phyloP scores from a whole-genome alignment of 2,113 vertebrate species.

The Paramormyrops kingsleyae region DNA sequence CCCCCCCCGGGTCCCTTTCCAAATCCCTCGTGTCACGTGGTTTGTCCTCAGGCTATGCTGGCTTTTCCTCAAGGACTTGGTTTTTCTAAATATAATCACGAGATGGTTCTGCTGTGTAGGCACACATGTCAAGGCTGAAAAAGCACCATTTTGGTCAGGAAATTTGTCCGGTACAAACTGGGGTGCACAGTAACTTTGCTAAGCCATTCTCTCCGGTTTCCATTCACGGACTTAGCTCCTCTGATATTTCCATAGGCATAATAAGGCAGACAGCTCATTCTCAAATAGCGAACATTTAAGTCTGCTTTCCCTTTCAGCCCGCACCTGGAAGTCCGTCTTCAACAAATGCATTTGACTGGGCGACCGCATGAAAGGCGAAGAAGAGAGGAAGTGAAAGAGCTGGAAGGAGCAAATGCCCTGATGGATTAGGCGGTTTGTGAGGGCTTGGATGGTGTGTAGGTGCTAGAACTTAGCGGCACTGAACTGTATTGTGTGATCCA shows the following conservation, averaged over 20 bases:
- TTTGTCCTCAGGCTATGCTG: background rate
- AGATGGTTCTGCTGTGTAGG: background rate
- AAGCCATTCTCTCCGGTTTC: background rate
- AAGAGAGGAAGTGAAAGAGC: background rate
- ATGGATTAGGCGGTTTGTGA: background rate
- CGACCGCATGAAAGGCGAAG: background rate
- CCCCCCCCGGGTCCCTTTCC: background rate
- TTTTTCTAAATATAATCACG: conserved; percentile 5
- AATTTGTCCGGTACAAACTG: background rate
- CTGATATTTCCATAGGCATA: background rate
- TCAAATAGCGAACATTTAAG: background rate
- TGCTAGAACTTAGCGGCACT: background rate
- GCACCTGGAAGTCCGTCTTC: background rate
- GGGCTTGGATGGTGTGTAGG: background rate
- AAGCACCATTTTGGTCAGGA: background rate
- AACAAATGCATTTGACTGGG: background rate
- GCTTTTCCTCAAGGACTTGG: background rate
- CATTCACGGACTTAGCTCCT: background rate
- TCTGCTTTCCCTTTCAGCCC: background rate
- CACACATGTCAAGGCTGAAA: conserved; percentile 1
- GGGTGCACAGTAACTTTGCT: background rate
- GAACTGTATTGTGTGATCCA: background rate
- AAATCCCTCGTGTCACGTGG: background rate
- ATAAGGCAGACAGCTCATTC: background rate
- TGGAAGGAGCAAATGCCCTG: background rate